Percentiles rank a stretch among this genome's conserved stretches.
Conservation (phyloP, 2,797 vertebrate species). For the Anolis apletophallus region DNA sequence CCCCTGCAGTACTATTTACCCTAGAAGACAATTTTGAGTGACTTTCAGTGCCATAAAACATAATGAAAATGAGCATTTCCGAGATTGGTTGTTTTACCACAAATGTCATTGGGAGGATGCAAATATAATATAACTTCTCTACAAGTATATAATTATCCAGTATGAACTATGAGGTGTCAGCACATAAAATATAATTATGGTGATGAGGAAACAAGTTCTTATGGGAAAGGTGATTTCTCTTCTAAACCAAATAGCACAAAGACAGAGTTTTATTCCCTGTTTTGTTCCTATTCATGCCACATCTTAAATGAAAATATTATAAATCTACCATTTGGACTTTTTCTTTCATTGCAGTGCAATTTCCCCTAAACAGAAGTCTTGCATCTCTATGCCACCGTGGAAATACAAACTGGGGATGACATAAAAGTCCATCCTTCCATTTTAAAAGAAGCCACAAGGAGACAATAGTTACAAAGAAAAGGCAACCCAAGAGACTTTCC, state of each 20-base stretch:
- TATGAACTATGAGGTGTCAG: neutral
- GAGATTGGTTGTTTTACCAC: neutral
- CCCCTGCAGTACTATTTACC: neutral
- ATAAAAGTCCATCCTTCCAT: conserved; percentile 31
- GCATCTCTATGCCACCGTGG: neutral
- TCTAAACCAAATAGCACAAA: conserved; percentile 22
- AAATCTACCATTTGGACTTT: neutral
- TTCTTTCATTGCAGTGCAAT: neutral
- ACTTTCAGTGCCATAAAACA: conserved; percentile 55
- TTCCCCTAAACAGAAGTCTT: conserved; percentile 28
- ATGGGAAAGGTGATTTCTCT: conserved; percentile 20
- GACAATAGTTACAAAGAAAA: conserved; percentile 43
- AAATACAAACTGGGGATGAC: neutral
- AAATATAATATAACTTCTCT: neutral
- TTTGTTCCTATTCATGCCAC: neutral
- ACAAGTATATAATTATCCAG: conserved; percentile 11
- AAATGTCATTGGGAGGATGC: conserved; percentile 25
- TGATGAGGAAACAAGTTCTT: conserved; percentile 39
- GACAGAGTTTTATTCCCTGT: neutral
- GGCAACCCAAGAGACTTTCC: conserved; percentile 23
- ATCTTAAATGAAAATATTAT: conserved; percentile 1
- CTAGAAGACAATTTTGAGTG: conserved; percentile 56
- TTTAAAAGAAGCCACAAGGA: conserved; percentile 40
- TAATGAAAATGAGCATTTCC: conserved; percentile 33
- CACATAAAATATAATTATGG: conserved; percentile 15